Conservation (phyloP, 2,113 vertebrate species). For the Camelus dromedarius region DNA sequence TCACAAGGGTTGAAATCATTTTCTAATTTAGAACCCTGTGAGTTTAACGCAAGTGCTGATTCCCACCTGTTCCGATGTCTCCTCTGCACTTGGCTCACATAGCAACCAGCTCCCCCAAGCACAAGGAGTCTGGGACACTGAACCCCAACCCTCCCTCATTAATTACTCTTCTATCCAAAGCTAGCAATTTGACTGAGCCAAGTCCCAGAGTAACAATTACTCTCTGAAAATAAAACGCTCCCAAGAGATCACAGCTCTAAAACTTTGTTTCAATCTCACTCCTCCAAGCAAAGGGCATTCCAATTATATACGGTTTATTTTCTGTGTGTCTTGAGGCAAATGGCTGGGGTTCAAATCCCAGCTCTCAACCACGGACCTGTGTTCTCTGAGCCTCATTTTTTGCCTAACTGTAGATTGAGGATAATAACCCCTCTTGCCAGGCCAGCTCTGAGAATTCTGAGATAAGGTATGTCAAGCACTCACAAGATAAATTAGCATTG, state of each 20-base stretch:
- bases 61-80: neutral
- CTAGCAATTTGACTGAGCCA: neutral
- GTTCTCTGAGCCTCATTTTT: neutral
- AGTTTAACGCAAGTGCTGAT: neutral
- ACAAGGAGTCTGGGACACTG: neutral
- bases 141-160: neutral
- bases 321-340: neutral
- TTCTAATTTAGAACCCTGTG: conserved; percentile 62
- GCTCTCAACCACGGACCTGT: neutral
- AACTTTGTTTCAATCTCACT: neutral
- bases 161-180: neutral
- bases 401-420: neutral
- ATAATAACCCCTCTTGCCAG: neutral
- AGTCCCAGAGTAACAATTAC: neutral
- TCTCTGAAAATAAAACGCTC: conserved; percentile 35
- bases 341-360: neutral
- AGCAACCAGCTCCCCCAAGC: neutral
- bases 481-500: neutral
- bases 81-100: neutral
- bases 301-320: neutral
- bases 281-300: neutral
- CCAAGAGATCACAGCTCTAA: neutral
- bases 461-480: neutral
- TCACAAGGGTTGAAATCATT: neutral
- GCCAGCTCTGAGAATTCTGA: neutral